These are phyloP conservation scores for Aphelenchoides bicaudatus DNA, from an alignment of 2,888 invertebrate species.

Conservation along the genomic window DNA sequence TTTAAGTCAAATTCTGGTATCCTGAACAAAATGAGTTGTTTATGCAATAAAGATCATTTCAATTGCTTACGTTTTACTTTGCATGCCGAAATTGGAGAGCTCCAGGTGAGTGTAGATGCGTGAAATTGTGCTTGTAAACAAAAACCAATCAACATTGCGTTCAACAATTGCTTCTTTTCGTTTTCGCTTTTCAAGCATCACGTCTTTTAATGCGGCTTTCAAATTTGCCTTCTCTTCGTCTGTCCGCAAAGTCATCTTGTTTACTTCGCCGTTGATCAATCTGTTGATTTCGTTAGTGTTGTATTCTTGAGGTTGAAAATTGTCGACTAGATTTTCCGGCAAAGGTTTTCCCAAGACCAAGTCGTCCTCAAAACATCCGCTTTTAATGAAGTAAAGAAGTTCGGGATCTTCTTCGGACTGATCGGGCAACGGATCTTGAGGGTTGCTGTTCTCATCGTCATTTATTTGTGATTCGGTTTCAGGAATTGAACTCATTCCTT, in stretches of 20 bases:
- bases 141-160: not conserved
- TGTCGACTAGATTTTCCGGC: not conserved
- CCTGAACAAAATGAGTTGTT: too few relatives aligned
- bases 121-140: not conserved
- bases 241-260: not conserved
- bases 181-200: not conserved
- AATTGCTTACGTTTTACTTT: not conserved
- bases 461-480: too few relatives aligned
- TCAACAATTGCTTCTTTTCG: not conserved
- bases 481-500: too few relatives aligned
- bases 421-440: too few relatives aligned
- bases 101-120: not conserved
- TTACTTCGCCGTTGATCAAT: not conserved
- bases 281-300: slow-evolving; percentile 1
- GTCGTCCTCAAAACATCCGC: slow-evolving; percentile 8
- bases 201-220: not conserved
- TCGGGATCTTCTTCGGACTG: not conserved
- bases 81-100: not conserved
- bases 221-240: not conserved
- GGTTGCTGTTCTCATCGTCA: too few relatives aligned
- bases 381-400: slow-evolving; percentile 1
- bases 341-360: not conserved
- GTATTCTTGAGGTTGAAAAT: not conserved
- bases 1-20: not conserved
- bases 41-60: not conserved